Conservation (phyloP, 2,113 vertebrate species). For the Aspidoscelis tigris region DNA sequence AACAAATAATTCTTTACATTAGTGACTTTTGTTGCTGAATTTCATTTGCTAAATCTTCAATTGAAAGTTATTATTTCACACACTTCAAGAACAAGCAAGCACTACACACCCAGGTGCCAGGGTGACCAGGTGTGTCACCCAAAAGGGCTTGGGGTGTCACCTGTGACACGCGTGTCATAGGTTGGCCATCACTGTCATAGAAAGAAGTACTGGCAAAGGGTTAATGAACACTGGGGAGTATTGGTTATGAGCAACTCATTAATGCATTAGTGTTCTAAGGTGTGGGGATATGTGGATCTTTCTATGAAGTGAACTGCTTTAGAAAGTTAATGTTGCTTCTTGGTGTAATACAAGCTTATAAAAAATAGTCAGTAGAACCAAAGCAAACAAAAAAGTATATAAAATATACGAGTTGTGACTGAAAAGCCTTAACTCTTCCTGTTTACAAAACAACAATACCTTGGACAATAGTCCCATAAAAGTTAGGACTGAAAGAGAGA, state of each 20-base stretch:
- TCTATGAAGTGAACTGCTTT: slow-evolving; percentile 20
- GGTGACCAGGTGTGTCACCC: no score
- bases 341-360: not conserved
- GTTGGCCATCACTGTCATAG: no score
- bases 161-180: no score
- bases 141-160: no score
- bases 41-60: no score
- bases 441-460: slow-evolving; percentile 15
- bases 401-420: slow-evolving; percentile 13
- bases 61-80: no score
- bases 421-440: slow-evolving; percentile 4
- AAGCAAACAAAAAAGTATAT: not conserved
- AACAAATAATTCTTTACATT: no score
- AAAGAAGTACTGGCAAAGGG: not conserved
- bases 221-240: not conserved
- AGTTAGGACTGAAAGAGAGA: not conserved
- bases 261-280: not conserved
- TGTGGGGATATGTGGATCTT: slow-evolving; percentile 7
- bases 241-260: slow-evolving; percentile 1
- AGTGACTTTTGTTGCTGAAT: no score
- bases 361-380: not conserved
- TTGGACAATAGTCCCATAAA: slow-evolving; percentile 20
- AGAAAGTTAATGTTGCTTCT: not conserved
- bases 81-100: no score
- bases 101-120: no score